Evolutionary conservation across 1,140 invertebrate species (phyloP).

Genomic region (Psilanteris sp.): DNA sequence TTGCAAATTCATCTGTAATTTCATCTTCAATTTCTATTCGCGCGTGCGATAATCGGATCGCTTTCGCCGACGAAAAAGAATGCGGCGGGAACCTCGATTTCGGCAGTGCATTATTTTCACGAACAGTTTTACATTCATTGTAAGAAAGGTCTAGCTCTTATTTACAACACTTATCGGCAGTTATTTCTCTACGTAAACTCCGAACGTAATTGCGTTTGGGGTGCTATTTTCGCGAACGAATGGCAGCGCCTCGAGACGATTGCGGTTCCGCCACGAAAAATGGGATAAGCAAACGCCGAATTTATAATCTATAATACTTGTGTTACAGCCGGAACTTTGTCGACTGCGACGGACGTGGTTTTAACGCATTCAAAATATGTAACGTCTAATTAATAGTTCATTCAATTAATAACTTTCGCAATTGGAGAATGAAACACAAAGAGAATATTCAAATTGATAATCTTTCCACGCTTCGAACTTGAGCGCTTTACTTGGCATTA

Average conservation of each 20-base stretch:
- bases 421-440: conserved; percentile 16
- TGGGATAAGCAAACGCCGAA: conserved; percentile 9
- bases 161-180: conserved; percentile 51
- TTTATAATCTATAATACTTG: too few species aligned
- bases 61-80: conserved; percentile 8
- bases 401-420: conserved; percentile 26
- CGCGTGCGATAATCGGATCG: conserved; percentile 3
- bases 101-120: conserved; percentile 31
- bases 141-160: conserved; percentile 34
- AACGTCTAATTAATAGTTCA: neutral
- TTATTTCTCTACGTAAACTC: conserved; percentile 47
- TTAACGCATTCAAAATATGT: conserved; percentile 2
- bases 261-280: conserved; percentile 17
- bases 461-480: conserved; percentile 16
- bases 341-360: too few species aligned
- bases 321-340: too few species aligned
- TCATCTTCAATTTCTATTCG: conserved; percentile 1
- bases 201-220: conserved; percentile 25
- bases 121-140: conserved; percentile 36
- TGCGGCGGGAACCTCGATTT: conserved; percentile 16
- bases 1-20: too few species aligned
- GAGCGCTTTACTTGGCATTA: conserved; percentile 11
- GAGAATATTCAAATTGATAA: conserved; percentile 27
- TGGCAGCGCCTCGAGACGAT: conserved; percentile 21
- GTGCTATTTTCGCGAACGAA: conserved; percentile 24